Evolutionary conservation across 2,888 invertebrate genomes (phyloP).

Genomic region (Diplazon laetatorius): DNA sequence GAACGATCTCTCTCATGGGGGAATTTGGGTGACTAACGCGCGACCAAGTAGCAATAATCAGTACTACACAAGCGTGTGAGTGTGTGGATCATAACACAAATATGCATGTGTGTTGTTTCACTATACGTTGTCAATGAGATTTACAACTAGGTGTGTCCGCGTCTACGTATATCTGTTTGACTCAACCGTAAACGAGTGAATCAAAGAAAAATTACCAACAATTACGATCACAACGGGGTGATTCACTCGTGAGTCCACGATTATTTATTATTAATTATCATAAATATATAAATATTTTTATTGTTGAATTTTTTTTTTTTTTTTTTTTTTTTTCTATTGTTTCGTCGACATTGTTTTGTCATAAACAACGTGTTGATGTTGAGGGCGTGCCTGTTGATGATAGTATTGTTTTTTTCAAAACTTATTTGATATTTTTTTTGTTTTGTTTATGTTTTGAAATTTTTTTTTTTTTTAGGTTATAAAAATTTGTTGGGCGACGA

Average conservation of each 20-base stretch:
- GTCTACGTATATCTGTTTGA: slow-evolving; percentile 38
- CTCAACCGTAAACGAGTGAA: slow-evolving; percentile 23
- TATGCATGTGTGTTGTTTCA: slow-evolving; percentile 23
- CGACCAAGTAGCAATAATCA: no score
- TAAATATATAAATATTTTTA: neutral
- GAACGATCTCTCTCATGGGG: no score
- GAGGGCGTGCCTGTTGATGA: slow-evolving; percentile 44
- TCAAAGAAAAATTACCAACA: slow-evolving; percentile 7
- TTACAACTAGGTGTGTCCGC: slow-evolving; percentile 61
- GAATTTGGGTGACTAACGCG: no score
- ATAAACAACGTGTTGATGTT: slow-evolving; percentile 1
- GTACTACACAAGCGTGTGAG: no score
- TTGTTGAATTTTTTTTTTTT: neutral
- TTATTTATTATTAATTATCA: neutral
- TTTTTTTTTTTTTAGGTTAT: no score
- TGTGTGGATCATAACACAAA: no score
- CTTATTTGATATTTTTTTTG: neutral
- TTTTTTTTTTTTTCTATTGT: neutral
- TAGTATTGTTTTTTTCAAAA: neutral
- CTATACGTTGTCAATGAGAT: slow-evolving; percentile 34
- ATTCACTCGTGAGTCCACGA: slow-evolving; percentile 13
- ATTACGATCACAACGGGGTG: neutral
- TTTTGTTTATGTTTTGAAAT: neutral
- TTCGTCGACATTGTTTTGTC: neutral
- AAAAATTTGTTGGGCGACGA: no score